Evolutionary conservation across 2,797 vertebrate species (phyloP).

Genomic region (Synanceia verrucosa): DNA sequence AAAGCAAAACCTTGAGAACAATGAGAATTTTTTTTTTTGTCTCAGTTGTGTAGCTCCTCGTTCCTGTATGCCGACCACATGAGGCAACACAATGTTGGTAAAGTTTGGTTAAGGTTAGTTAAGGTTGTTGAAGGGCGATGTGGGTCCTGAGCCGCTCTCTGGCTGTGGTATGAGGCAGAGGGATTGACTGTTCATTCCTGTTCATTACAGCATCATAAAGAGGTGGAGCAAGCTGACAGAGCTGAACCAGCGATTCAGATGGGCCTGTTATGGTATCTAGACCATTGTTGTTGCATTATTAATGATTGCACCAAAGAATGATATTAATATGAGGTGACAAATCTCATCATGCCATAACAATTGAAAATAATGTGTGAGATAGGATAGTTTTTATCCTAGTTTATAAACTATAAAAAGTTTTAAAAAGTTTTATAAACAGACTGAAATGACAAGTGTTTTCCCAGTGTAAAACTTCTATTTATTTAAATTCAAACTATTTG

Average conservation of each 20-base stretch:
- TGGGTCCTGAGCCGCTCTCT: constrained; percentile 41
- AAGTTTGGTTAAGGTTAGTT: constrained; percentile 56
- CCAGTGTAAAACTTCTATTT: not conserved
- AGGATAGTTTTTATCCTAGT: too few species aligned
- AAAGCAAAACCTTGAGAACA: constrained; percentile 45
- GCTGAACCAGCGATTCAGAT: constrained; percentile 10
- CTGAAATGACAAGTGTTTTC: not conserved
- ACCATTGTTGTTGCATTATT: not conserved
- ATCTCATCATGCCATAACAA: not conserved
- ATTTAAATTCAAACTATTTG: not conserved
- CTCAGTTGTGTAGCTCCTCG: constrained; percentile 16
- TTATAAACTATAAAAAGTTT: too few species aligned
- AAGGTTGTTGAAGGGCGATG: constrained; percentile 51
- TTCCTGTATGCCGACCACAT: constrained; percentile 17
- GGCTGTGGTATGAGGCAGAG: constrained; percentile 54
- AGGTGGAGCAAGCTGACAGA: constrained; percentile 69
- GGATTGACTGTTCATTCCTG: constrained; percentile 66
- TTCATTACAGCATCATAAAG: constrained; percentile 65
- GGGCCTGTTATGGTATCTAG: not conserved
- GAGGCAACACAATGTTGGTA: constrained; percentile 50
- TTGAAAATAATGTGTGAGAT: not conserved
- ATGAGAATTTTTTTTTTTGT: constrained; percentile 28
- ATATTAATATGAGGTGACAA: not conserved
- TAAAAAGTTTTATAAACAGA: too few species aligned
- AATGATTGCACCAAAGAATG: not conserved